phyloP scores from a whole-genome alignment of 2,888 invertebrate species.

The Zootermopsis nevadensis region DNA sequence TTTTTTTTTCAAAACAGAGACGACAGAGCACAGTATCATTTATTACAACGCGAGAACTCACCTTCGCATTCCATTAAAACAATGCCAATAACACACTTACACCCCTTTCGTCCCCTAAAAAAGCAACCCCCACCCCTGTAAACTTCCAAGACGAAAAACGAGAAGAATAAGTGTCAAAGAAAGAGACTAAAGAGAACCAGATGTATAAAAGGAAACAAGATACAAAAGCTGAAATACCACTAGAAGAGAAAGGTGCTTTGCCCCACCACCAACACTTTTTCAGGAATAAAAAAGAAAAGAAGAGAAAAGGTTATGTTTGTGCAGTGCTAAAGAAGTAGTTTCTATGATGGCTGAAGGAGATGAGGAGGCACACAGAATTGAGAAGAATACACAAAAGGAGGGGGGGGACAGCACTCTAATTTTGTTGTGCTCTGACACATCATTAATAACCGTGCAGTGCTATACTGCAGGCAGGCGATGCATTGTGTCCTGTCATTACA shows the following conservation, averaged over 20 bases:
- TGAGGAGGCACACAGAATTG: background rate
- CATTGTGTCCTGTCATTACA: conserved; percentile 13
- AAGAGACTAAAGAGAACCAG: conserved; percentile 18
- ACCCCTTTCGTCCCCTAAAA: background rate
- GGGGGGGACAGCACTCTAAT: conserved; percentile 35
- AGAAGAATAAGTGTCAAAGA: background rate
- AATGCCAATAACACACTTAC: background rate
- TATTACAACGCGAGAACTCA: background rate
- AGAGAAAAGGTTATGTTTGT: conserved; percentile 23
- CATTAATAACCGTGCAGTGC: conserved; percentile 30
- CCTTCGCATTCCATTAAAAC: conserved; percentile 13
- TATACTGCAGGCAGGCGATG: background rate
- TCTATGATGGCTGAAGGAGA: background rate
- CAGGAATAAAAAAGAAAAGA: background rate
- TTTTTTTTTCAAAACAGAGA: too few species aligned
- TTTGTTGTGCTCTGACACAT: conserved; percentile 42
- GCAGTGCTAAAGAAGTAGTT: conserved; percentile 1
- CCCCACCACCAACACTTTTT: background rate
- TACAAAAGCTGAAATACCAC: conserved; percentile 40
- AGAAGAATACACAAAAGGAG: conserved; percentile 31
- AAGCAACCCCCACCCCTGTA: background rate
- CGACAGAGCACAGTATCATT: background rate
- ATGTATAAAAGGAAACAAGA: conserved; percentile 23
- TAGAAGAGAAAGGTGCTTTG: background rate
- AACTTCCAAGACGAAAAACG: background rate